Evolutionary conservation across 2,888 invertebrate genomes (phyloP).

Genomic region (Cantharis nigra): DNA sequence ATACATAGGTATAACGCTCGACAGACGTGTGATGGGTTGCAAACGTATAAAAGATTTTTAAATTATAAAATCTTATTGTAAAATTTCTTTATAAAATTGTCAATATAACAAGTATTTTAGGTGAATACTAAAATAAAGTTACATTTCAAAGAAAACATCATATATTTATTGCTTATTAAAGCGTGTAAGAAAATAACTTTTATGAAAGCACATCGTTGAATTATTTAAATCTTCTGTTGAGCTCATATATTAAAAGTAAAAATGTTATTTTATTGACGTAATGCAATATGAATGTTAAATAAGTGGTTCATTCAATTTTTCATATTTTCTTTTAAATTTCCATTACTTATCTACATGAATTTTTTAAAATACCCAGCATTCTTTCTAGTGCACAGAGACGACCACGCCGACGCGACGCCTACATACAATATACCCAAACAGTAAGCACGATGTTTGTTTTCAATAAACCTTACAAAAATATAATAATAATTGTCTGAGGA

Average conservation of each 20-base stretch:
- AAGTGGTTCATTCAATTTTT: neutral
- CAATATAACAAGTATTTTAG: neutral
- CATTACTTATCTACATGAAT: neutral
- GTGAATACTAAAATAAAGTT: neutral
- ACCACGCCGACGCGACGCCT: too few relatives aligned
- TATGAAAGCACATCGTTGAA: neutral
- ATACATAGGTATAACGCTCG: constrained; percentile 16
- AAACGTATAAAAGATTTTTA: constrained; percentile 14
- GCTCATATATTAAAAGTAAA: neutral
- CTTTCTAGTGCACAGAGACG: too few relatives aligned
- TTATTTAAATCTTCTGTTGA: neutral
- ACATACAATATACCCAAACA: neutral
- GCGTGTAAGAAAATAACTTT: neutral
- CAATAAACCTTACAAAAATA: neutral
- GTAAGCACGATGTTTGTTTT: neutral
- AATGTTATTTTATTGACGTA: neutral
- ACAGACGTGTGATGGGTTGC: constrained; percentile 16
- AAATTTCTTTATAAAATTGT: constrained; percentile 3
- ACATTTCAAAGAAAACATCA: neutral
- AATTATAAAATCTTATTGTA: constrained; percentile 15
- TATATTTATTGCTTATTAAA: neutral
- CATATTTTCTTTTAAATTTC: neutral
- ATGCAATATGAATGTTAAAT: neutral
- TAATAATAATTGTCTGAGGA: neutral
- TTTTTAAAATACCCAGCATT: neutral